These are phyloP conservation scores for Drosophila prostipennis DNA, from an alignment of 2,888 invertebrate species.

Conservation along the genomic window DNA sequence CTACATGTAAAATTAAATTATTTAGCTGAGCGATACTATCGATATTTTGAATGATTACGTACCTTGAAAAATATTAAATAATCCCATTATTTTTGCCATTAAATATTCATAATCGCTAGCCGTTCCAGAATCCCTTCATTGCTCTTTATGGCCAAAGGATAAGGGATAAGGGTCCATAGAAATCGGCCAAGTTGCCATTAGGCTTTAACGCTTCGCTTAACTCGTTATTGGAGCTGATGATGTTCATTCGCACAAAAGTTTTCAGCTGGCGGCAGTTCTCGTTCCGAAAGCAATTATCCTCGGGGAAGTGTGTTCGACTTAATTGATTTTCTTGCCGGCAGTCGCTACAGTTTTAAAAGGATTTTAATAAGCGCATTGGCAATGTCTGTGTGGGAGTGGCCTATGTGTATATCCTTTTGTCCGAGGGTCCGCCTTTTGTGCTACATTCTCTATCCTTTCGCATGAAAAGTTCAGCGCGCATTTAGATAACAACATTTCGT, in stretches of 20 bases:
- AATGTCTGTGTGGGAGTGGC: constrained; percentile 12
- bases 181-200: constrained; percentile 66
- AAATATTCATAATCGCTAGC: not conserved
- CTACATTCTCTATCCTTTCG: constrained; percentile 61
- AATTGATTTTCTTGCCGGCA: constrained; percentile 71
- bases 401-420: constrained; percentile 37
- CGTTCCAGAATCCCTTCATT: not conserved
- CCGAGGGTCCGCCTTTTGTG: constrained; percentile 38
- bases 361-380: constrained; percentile 75
- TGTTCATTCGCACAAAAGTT: constrained; percentile 70
- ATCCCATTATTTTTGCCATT: not conserved
- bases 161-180: constrained; percentile 14
- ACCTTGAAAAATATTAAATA: not conserved
- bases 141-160: constrained; percentile 6
- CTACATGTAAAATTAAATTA: no score
- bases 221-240: constrained; percentile 73
- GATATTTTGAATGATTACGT: no score
- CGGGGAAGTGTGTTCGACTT: constrained; percentile 71
- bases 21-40: no score
- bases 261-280: constrained; percentile 61
- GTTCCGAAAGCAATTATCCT: constrained; percentile 74
- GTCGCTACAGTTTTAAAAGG: constrained; percentile 71
- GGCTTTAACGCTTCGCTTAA: constrained; percentile 75
- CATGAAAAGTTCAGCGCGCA: constrained; percentile 65
- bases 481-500: constrained; percentile 71